These are phyloP conservation scores for Drosophila neutralis DNA, from an alignment of 2,888 invertebrate species.

Conservation along the genomic window DNA sequence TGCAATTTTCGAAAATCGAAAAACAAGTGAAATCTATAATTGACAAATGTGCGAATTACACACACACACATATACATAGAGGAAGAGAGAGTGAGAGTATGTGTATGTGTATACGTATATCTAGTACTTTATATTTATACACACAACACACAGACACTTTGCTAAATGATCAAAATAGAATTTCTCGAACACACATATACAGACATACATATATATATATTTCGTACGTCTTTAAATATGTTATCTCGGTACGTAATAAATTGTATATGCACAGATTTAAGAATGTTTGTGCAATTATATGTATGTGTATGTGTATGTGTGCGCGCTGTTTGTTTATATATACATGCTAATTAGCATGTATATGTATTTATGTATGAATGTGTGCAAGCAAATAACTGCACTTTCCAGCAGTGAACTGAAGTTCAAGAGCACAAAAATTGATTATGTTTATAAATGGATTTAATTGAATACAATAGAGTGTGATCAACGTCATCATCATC, in stretches of 20 bases:
- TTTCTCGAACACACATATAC: constrained; percentile 12
- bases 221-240: not conserved
- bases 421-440: constrained; percentile 77
- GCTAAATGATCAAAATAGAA: constrained; percentile 37
- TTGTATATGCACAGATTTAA: constrained; percentile 9
- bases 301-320: not conserved
- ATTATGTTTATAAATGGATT: constrained; percentile 75
- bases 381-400: constrained; percentile 54
- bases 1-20: constrained; percentile 28
- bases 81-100: not conserved
- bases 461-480: constrained; percentile 77
- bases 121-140: constrained; percentile 12
- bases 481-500: constrained; percentile 39
- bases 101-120: constrained; percentile 10
- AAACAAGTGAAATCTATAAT: constrained; percentile 41
- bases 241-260: constrained; percentile 26
- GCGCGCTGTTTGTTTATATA: not conserved
- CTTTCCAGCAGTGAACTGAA: constrained; percentile 61
- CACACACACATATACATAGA: constrained; percentile 2
- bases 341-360: not conserved
- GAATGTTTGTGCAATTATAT: not conserved
- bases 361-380: not conserved
- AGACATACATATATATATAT: not conserved
- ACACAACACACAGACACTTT: constrained; percentile 18
- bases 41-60: constrained; percentile 41